A percentile compares a stretch with the other conserved stretches of the same genome.
Conservation (phyloP, 2,113 vertebrate genomes). For the Lagenorhynchus albirostris region DNA sequence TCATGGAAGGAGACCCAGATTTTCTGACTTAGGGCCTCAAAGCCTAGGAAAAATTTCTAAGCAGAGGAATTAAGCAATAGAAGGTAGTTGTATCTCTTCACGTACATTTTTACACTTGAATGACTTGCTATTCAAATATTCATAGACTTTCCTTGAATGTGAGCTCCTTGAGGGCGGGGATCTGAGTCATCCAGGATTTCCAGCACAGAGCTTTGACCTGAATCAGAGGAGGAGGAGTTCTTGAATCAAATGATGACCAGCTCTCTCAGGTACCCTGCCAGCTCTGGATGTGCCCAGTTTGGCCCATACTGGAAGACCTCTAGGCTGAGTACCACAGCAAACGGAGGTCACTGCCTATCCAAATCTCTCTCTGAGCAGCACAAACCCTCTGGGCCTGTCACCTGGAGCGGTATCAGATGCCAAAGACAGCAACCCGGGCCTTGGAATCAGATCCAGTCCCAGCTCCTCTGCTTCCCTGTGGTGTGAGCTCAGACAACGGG, state of each 20-base stretch:
- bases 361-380: background rate
- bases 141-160: background rate
- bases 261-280: background rate
- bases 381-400: background rate
- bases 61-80: background rate
- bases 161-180: background rate
- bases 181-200: background rate
- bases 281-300: background rate
- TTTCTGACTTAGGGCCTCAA: background rate
- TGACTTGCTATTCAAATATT: background rate
- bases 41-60: background rate
- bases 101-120: background rate
- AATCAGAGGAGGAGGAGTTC: background rate
- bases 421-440: background rate
- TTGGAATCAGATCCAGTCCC: background rate
- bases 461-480: background rate
- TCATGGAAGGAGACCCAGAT: background rate
- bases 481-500: background rate
- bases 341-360: background rate
- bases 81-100: background rate
- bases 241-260: background rate
- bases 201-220: background rate
- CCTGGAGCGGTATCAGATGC: background rate
- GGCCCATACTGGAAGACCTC: background rate
- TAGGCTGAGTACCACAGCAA: background rate